A percentile compares a stretch with the other conserved stretches of the same genome.
These are phyloP conservation scores for Sanderia malayensis DNA, from an alignment of 30 jellyfish, hydroid and myxozoan species.

Conservation along the genomic window DNA sequence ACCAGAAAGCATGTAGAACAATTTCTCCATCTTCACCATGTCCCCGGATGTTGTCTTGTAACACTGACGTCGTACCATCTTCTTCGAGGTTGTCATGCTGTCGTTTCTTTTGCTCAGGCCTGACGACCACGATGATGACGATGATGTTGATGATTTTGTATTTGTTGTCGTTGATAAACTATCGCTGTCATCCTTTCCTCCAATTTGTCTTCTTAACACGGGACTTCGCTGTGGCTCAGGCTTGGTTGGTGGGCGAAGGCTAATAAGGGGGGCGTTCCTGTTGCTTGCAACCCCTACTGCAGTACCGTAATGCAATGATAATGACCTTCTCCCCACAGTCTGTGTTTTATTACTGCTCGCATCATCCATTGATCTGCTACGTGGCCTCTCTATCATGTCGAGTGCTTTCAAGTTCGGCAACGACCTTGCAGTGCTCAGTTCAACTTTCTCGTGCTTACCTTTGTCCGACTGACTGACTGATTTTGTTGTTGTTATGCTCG, in stretches of 20 bases:
- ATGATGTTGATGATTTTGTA: background rate
- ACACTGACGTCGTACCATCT: background rate
- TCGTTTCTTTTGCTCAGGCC: background rate
- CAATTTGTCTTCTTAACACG: background rate
- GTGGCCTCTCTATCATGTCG: background rate
- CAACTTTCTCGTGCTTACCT: no score
- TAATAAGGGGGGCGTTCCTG: background rate
- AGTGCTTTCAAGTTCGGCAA: background rate
- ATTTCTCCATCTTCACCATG: background rate
- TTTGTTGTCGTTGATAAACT: background rate
- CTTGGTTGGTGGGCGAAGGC: slow-evolving; percentile 1
- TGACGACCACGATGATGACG: no score
- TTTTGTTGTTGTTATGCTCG: no score
- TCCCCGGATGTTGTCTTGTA: background rate
- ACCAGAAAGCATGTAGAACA: background rate
- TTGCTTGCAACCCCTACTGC: no score
- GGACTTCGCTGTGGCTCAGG: background rate
- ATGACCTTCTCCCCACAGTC: background rate
- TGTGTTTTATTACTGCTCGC: background rate
- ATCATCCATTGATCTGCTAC: background rate
- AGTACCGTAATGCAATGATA: background rate
- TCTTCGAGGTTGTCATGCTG: background rate
- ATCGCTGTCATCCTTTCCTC: background rate
- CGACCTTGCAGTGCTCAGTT: no score
- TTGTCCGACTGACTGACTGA: no score